Conservation (phyloP, 2,888 invertebrate species). For the Campopleginae sp. region DNA sequence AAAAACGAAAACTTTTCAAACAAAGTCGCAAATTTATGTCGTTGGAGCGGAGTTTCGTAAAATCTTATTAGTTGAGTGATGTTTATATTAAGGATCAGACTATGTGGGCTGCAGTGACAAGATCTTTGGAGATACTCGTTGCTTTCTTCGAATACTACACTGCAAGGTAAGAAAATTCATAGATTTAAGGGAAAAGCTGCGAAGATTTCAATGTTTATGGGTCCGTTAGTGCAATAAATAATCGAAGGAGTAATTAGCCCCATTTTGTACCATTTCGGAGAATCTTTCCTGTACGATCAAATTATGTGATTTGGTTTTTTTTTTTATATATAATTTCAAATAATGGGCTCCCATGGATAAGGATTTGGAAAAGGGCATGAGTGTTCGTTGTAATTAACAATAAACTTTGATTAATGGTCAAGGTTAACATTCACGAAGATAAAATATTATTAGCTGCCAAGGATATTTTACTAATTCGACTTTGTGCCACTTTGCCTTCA, state of each 20-base stretch:
- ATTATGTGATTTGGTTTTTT: background rate
- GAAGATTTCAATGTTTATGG: background rate
- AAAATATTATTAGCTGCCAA: too few species aligned
- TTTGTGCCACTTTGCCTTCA: background rate
- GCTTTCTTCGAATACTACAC: conserved; percentile 94
- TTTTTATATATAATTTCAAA: background rate
- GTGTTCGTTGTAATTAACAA: background rate
- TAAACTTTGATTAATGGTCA: background rate
- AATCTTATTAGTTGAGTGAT: conserved; percentile 70
- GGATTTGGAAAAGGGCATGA: too few species aligned
- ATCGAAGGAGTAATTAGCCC: background rate
- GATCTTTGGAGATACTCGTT: conserved; percentile 92
- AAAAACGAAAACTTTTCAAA: conserved; percentile 29
- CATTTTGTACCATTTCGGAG: background rate
- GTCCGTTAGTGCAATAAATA: background rate
- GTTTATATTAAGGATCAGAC: conserved; percentile 85
- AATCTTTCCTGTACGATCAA: background rate
- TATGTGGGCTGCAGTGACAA: conserved; percentile 93
- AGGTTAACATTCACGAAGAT: background rate
- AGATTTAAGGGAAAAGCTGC: background rate
- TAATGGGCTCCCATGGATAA: background rate
- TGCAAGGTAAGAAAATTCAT: conserved; percentile 86
- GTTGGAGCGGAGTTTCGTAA: conserved; percentile 66
- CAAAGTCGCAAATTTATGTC: conserved; percentile 54
- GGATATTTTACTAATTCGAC: too few species aligned